Percentiles rank a stretch among this genome's conserved stretches.
phyloP scores from a whole-genome alignment of 2,888 invertebrate genomes.

The Aethes cnicana region DNA sequence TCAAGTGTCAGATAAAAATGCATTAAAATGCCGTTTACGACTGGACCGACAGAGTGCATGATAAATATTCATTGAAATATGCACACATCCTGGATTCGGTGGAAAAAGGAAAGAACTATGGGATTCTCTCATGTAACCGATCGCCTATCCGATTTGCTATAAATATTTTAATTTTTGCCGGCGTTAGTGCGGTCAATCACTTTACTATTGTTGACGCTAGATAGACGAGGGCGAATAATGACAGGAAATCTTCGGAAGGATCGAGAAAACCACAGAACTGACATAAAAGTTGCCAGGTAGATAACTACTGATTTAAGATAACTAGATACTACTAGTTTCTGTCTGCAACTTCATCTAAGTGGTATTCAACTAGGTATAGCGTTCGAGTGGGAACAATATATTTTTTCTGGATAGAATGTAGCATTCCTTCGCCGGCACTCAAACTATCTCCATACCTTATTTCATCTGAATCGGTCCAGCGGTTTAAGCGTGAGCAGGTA shows the following conservation, averaged over 20 bases:
- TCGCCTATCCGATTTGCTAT: constrained; percentile 28
- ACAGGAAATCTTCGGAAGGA: constrained; percentile 14
- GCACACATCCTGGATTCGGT: constrained; percentile 77
- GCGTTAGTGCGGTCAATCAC: constrained; percentile 27
- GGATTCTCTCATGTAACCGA: constrained; percentile 32
- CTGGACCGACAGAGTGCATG: constrained; percentile 60
- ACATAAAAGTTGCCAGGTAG: background rate
- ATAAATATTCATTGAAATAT: constrained; percentile 79
- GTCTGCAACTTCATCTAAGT: too few relatives aligned
- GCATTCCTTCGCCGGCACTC: too few relatives aligned
- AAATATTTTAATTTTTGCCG: constrained; percentile 24
- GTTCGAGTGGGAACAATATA: too few relatives aligned
- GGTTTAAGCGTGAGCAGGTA: too few relatives aligned
- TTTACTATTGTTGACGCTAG: constrained; percentile 22
- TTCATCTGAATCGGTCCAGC: too few relatives aligned
- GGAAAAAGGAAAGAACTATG: constrained; percentile 46
- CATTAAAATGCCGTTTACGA: constrained; percentile 75
- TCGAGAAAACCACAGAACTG: background rate
- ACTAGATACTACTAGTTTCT: too few relatives aligned
- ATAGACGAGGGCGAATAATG: constrained; percentile 25
- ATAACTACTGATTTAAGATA: too few relatives aligned
- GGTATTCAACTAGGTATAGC: too few relatives aligned
- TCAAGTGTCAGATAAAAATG: constrained; percentile 66
- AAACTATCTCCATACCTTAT: too few relatives aligned
- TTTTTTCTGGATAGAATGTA: too few relatives aligned